Conservation (phyloP, 2,888 invertebrate species). For the Apodemia duryi region DNA sequence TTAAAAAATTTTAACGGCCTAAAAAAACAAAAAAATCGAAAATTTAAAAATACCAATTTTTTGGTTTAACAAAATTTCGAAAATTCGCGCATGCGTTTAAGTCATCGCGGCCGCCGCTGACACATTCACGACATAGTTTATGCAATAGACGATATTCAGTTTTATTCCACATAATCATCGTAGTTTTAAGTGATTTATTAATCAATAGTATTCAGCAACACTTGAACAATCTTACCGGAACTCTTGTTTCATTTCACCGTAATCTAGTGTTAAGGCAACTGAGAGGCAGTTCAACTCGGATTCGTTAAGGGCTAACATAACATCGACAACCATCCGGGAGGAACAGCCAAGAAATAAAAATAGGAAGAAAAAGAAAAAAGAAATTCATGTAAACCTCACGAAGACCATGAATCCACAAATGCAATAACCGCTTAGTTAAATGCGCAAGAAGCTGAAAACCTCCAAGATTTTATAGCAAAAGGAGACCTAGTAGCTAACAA, state of each 20-base stretch:
- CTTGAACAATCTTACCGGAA: conserved; percentile 64
- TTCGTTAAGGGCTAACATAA: conserved; percentile 66
- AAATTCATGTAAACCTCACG: conserved; percentile 54
- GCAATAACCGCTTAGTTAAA: conserved; percentile 65
- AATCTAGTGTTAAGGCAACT: conserved; percentile 76
- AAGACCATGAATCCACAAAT: conserved; percentile 57
- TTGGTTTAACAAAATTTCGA: conserved; percentile 59
- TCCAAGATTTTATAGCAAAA: conserved; percentile 71
- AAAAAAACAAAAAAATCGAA: conserved; percentile 41
- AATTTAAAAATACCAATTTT: conserved; percentile 62
- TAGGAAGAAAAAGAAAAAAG: conserved; percentile 46
- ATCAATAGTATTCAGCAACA: conserved; percentile 76
- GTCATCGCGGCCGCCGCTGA: conserved; percentile 62
- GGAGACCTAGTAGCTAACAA: conserved; percentile 63
- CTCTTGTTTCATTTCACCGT: conserved; percentile 71
- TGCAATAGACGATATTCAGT: conserved; percentile 73
- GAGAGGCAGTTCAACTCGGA: conserved; percentile 67
- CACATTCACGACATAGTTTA: conserved; percentile 75
- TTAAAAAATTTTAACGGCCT: conserved; percentile 47
- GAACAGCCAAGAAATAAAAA: conserved; percentile 51
- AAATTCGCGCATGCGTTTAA: conserved; percentile 71
- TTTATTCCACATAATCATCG: conserved; percentile 65
- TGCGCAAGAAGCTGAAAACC: conserved; percentile 67
- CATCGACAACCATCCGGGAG: conserved; percentile 72
- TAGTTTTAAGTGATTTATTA: conserved; percentile 68